phyloP scores from a whole-genome alignment of 2,113 vertebrate species.

The Hucho hucho region DNA sequence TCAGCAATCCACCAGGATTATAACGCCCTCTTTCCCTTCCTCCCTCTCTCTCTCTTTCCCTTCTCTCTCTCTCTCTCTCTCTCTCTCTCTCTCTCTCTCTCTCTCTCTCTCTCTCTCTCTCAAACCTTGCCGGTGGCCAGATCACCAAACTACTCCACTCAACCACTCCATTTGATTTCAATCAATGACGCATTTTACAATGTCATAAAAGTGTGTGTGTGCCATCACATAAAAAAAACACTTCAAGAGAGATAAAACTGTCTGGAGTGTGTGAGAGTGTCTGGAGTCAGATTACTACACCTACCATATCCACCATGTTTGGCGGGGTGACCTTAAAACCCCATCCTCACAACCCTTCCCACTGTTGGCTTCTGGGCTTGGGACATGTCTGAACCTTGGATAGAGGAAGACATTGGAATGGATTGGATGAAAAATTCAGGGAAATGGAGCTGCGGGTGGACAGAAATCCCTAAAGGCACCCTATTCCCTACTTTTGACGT shows the following conservation, averaged over 20 bases:
- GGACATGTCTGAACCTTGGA: background rate
- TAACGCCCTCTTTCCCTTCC: conserved; percentile 52
- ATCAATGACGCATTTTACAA: conserved; percentile 43
- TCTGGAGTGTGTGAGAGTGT: too few relatives aligned
- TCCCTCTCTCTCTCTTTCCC: conserved; percentile 48
- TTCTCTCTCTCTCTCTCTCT: conserved; percentile 53
- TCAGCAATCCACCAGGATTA: conserved; percentile 57
- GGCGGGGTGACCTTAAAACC: background rate
- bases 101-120: conserved; percentile 55
- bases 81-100: conserved; percentile 46
- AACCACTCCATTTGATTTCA: conserved; percentile 49
- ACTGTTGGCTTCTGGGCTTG: background rate
- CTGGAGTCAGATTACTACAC: background rate
- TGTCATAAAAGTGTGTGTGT: background rate
- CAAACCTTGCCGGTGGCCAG: conserved; percentile 49
- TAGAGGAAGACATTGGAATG: conserved; percentile 4
- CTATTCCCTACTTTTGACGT: too few relatives aligned
- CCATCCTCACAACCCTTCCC: background rate
- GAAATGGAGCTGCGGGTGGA: background rate
- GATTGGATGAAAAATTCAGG: background rate
- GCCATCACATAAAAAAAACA: background rate
- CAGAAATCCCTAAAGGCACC: too few relatives aligned
- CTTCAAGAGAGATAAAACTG: background rate
- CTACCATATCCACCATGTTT: background rate
- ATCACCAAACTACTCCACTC: conserved; percentile 65